phyloP scores from a whole-genome alignment of 2,888 invertebrate species.

The Thelaira solivaga region DNA sequence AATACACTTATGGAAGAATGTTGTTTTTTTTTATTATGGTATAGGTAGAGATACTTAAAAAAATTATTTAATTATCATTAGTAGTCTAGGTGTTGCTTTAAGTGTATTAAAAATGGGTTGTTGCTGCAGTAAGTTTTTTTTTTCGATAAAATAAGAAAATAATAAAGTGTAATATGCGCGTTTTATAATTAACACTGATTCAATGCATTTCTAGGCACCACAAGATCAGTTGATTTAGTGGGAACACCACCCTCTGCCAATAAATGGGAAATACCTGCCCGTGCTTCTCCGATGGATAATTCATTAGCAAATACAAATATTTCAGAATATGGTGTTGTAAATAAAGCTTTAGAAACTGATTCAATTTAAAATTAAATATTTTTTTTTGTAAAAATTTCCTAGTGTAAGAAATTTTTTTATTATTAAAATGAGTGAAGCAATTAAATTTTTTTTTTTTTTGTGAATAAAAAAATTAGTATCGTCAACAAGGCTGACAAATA shows the following conservation, averaged over 20 bases:
- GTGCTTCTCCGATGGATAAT: slow-evolving; percentile 33
- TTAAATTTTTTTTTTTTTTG: too few relatives aligned
- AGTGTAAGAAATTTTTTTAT: too few relatives aligned
- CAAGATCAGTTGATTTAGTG: slow-evolving; percentile 55
- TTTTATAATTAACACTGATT: background rate
- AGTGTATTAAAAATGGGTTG: slow-evolving; percentile 48
- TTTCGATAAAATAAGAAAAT: background rate
- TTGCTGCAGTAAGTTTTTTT: slow-evolving; percentile 49
- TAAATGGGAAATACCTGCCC: slow-evolving; percentile 42
- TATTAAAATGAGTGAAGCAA: too few relatives aligned
- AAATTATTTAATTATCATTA: slow-evolving; percentile 49
- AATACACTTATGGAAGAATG: background rate
- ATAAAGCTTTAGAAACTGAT: slow-evolving; percentile 54
- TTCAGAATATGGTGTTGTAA: slow-evolving; percentile 29
- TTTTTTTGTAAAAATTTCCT: background rate
- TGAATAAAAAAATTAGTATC: too few relatives aligned
- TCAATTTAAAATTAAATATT: background rate
- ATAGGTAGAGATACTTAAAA: slow-evolving; percentile 23
- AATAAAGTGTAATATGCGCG: background rate
- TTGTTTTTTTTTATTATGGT: slow-evolving; percentile 4
- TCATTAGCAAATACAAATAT: background rate
- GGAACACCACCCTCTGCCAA: slow-evolving; percentile 37
- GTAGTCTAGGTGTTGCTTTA: slow-evolving; percentile 26
- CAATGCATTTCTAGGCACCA: slow-evolving; percentile 40
- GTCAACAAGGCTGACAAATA: too few relatives aligned